Base-by-base conservation (phyloP, 1,140 invertebrate species). In the Cardiocondyla obscurior region DNA sequence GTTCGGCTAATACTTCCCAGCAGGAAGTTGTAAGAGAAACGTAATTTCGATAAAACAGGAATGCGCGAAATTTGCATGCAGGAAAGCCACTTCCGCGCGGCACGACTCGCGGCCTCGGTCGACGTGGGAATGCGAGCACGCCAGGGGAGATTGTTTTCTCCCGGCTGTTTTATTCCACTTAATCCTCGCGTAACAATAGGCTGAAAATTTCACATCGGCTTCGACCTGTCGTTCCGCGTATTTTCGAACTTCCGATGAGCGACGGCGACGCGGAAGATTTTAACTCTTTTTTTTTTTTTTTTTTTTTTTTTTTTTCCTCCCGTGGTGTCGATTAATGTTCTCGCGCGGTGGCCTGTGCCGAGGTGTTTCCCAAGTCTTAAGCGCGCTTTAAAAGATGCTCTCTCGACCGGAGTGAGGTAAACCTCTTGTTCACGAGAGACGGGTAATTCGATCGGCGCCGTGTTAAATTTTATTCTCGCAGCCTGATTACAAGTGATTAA, bases 11-110 rank as follows among this genome's bases (percentile, higher is more conserved):
- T 79, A 53, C 46, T 69, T 69, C 62, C 74, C 30, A n/a, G 33
- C 62, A 55, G 74, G 74, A 79, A 79, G 74, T 79, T 79, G 62
- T 53, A 69, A 67, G 74, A 69, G 74, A 79, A 79, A 67, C 49
- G 62, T 67, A 79, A 53, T 55, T 67, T 53, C 62, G 62, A 42
- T 49, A 46, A 76, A 49, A 19, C 58, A 64, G 74, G 62, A 79
- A 79, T 69, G 74, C 74, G 42, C 62, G 62, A 79, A 79, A 79
- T 79, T 79, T 69, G 74, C 74, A 67, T 53, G 74, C 60, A 30
- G 62, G 60, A 36, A 44, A 53, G 44, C 74, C 46, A 33, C 60
- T 77, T 67, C 25, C 74, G 74, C 73, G 73, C 58, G 60, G 60
- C 33, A 39, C 33, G 60, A 25, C 64, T 67, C 25, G 67, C 30